Conservation (phyloP, 2,888 invertebrate genomes). For the Athripsodes cinereus region DNA sequence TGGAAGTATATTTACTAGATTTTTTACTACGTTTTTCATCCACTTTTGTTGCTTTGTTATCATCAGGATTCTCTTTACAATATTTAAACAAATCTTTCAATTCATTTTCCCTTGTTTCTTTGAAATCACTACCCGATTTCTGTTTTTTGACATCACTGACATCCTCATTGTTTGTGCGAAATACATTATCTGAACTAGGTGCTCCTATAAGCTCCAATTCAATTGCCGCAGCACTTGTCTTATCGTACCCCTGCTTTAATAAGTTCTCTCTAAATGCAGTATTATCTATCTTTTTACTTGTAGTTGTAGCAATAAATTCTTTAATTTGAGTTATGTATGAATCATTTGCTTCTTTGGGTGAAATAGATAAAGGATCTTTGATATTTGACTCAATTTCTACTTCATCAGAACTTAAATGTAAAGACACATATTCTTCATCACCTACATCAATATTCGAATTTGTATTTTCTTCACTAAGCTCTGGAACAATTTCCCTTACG, state of each 20-base stretch:
- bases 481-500: slow-evolving; percentile 26
- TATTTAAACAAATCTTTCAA: not conserved
- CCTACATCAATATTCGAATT: slow-evolving; percentile 16
- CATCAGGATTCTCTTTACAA: not conserved
- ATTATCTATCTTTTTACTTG: slow-evolving; percentile 25
- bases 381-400: slow-evolving; percentile 29
- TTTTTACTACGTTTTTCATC: not conserved
- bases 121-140: not conserved
- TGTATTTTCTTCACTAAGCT: slow-evolving; percentile 28
- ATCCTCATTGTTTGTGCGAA: not conserved
- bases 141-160: too few species aligned
- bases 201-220: slow-evolving; percentile 39
- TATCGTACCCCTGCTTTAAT: slow-evolving; percentile 43
- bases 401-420: slow-evolving; percentile 35
- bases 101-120: not conserved
- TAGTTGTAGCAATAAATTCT: slow-evolving; percentile 37
- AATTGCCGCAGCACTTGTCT: slow-evolving; percentile 44
- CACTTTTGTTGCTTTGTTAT: too few species aligned
- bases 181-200: not conserved
- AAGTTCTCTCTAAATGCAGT: slow-evolving; percentile 39
- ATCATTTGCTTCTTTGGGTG: not conserved
- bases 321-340: slow-evolving; percentile 39
- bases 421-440: slow-evolving; percentile 14
- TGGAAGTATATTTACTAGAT: not conserved
- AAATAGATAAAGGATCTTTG: slow-evolving; percentile 31